A percentile compares a stretch with the other conserved stretches of the same genome.
Evolutionary conservation across 2,797 vertebrate species (phyloP).

Genomic region (Siniperca scherzeri): DNA sequence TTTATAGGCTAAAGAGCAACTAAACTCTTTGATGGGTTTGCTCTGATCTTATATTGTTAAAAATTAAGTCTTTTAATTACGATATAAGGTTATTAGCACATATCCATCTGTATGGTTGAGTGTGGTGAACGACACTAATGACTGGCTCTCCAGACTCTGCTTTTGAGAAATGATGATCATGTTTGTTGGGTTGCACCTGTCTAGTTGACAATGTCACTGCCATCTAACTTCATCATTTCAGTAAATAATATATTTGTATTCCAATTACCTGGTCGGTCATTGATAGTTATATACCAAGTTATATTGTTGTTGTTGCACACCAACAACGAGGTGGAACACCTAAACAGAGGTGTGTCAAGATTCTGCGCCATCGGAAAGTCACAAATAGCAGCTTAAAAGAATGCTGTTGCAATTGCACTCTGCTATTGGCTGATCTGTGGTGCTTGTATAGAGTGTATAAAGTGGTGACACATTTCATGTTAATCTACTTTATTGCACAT

Average conservation of each 20-base stretch:
- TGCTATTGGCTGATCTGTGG: background rate
- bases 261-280: background rate
- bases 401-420: background rate
- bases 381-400: background rate
- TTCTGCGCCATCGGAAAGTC: background rate
- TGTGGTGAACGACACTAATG: background rate
- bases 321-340: background rate
- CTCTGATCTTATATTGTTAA: background rate
- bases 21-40: constrained; percentile 2
- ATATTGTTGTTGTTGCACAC: background rate
- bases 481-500: constrained; percentile 28
- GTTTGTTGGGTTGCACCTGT: background rate
- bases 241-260: background rate
- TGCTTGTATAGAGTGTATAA: background rate
- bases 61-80: background rate
- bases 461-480: constrained; percentile 13
- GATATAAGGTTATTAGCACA: too few relatives aligned
- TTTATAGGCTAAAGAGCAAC: constrained; percentile 15
- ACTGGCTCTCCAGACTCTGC: too few relatives aligned
- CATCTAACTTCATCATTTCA: background rate
- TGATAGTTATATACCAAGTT: background rate
- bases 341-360: background rate
- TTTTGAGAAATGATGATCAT: background rate
- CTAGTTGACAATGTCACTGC: background rate
- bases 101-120: background rate